Evolutionary conservation across 2,888 invertebrate species (phyloP), one percentile per base, ranked within the genome.

Genomic region (Quadroppia sp.): DNA sequence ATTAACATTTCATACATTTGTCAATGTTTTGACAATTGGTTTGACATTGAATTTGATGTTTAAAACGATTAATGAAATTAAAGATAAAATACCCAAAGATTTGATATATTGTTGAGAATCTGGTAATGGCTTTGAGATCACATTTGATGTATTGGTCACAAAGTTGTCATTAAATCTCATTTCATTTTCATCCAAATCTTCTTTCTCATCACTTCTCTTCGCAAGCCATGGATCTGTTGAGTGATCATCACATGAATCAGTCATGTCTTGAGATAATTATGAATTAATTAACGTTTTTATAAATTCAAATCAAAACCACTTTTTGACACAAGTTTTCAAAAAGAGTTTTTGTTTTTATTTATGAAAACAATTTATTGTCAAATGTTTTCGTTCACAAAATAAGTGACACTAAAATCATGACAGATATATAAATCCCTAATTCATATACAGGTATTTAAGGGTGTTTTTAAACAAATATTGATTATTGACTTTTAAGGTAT

Each of bases 101-200:
- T 71, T 42, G 45, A 77, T 59, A 20, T 76, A 76, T 50, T 69
- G 28, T 48, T 75, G 70, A n/a, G 77, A 76, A 74, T 76, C 77
- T 17, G 76, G 77, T 17, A 77, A 69, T 40, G 32, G 28, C 3
- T 48, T 48, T 36, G 36, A 36, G 6, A 36, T 36, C 36, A 36
- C 36, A 23, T 53, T 1, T 61, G 28, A 61, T 61, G 61, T 32
- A 32, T 32, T 20, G 2, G 0, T 61, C 36, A 32, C 61, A 61
- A 61, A 61, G 32, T 61, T 61, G 28, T 61, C 61, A 32, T 6
- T 61, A 28, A 61, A 61, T 36, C 32, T 61, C 30, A 30, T 30
- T 17, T 61, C 61, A 61, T 61, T 61, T 61, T 17, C 30, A 61
- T 61, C 61, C 30, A 32, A 3, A 20, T 13, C 23, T 7, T 20